Evolutionary conservation across 2,113 vertebrate genomes (phyloP), one percentile per base, ranked within the genome.

Genomic region (Arvicanthis niloticus): DNA sequence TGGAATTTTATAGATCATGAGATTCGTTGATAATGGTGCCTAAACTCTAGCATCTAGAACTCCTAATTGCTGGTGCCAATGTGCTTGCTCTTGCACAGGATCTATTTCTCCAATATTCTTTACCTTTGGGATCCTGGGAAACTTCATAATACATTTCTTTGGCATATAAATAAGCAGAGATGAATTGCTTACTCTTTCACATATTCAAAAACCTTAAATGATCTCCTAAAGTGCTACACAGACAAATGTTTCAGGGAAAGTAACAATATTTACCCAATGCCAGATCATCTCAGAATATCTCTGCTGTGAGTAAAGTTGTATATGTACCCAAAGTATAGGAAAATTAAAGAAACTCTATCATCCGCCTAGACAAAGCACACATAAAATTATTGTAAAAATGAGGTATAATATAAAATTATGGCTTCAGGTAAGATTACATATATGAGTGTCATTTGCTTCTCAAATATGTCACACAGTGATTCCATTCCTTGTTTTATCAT

Each of bases 401-500:
- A 31, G 48, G 37, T 80, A 37, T 48, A 73, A 72, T 26, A 68
- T 72, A 45, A 72, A 96, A 53, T 3, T 2, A 2, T 78, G 80
- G 16, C 13, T 31, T 89, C 7, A 60, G 0, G 16, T 75, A 40
- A 60, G 19, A 86, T 60, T 82, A 48, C 68, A 5, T 65, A 8
- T 75, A 5, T 31, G 53, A 42, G 0, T 58, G 58, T 73, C 31
- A 11, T n/a, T 92, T 45, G 42, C n/a, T 87, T 92, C 37, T 87
- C 92, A 92, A 95, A 26, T 86, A 37, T 78, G 16, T 68, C 53
- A 86, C 12, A 88, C 40, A 67, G 22, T 89, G 3, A 91, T 89
- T 82, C 92, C 11, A 68, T 70, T 94, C 31, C 34, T 86, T 24
- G 2, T 73, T 85, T 56, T 22, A 76, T 48, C 12, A 84, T 31